These are phyloP conservation scores for Podabrus alpinus DNA, from an alignment of 2,888 invertebrate genomes.

Conservation along the genomic window DNA sequence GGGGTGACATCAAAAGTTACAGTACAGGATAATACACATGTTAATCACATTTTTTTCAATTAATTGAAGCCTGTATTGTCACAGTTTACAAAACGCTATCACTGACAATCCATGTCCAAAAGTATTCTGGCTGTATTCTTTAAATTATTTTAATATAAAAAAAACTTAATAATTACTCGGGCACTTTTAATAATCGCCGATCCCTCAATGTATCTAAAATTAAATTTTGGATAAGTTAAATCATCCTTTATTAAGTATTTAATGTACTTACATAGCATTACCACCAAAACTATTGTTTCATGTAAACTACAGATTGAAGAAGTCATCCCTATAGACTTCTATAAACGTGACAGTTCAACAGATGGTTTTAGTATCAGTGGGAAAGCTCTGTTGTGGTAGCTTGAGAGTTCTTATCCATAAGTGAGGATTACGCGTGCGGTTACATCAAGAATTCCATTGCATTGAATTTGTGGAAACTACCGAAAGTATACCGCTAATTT, in stretches of 20 bases:
- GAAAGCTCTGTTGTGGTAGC: slow-evolving; percentile 3
- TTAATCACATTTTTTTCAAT: no score
- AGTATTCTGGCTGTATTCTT: no score
- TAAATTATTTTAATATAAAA: no score
- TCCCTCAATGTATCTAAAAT: neutral
- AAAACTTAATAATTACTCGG: no score
- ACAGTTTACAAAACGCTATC: no score
- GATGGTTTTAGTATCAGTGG: slow-evolving; percentile 3
- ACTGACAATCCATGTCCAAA: no score
- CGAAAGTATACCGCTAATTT: neutral
- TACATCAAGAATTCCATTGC: neutral
- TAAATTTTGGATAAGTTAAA: neutral
- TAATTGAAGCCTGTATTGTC: no score
- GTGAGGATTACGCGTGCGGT: slow-evolving; percentile 1
- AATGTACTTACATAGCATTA: neutral
- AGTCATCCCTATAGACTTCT: neutral
- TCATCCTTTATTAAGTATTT: neutral
- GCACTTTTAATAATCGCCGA: no score
- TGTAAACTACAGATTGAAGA: neutral
- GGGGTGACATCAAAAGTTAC: neutral
- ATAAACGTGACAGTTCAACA: slow-evolving; percentile 3
- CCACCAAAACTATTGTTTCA: neutral
- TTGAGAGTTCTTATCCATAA: slow-evolving; percentile 4
- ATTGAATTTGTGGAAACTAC: neutral
- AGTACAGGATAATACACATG: neutral